Conservation (phyloP, 2,797 vertebrate genomes). For the Lepilemur ruficaudatus region DNA sequence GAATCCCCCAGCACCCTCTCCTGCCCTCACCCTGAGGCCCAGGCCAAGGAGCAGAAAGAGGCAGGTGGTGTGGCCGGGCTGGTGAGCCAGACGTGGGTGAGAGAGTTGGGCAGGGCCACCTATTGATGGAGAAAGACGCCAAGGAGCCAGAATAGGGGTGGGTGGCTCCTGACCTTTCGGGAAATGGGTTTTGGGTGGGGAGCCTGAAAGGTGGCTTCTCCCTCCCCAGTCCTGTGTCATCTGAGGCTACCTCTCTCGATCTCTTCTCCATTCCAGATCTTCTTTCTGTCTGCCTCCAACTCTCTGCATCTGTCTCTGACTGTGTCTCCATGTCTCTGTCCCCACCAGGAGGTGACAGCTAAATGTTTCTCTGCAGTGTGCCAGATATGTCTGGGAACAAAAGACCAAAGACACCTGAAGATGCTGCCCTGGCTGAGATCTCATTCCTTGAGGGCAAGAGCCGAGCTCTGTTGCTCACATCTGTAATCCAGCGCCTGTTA, state of each 20-base stretch:
- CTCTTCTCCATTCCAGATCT: neutral
- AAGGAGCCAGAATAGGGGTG: neutral
- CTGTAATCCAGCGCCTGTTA: neutral
- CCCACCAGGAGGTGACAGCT: neutral
- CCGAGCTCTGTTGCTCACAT: fast-evolving
- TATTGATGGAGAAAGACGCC: slow-evolving; percentile 11
- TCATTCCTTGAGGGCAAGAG: neutral
- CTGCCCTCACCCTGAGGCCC: no score
- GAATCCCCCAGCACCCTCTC: neutral
- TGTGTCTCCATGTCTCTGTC: neutral
- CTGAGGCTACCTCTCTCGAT: neutral
- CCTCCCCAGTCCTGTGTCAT: neutral
- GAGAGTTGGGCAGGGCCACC: slow-evolving; percentile 33
- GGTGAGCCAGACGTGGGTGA: neutral
- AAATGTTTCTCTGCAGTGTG: neutral
- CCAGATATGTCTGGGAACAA: neutral
- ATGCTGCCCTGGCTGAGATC: neutral
- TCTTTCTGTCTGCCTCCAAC: neutral
- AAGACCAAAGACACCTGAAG: neutral
- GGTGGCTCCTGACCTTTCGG: neutral
- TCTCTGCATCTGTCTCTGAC: neutral
- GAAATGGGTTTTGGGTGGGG: slow-evolving; percentile 46
- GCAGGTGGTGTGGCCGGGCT: neutral
- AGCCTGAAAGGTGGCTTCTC: neutral
- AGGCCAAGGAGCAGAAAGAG: neutral